Conservation (phyloP, 2,888 invertebrate species). For the Leucozona laternaria region DNA sequence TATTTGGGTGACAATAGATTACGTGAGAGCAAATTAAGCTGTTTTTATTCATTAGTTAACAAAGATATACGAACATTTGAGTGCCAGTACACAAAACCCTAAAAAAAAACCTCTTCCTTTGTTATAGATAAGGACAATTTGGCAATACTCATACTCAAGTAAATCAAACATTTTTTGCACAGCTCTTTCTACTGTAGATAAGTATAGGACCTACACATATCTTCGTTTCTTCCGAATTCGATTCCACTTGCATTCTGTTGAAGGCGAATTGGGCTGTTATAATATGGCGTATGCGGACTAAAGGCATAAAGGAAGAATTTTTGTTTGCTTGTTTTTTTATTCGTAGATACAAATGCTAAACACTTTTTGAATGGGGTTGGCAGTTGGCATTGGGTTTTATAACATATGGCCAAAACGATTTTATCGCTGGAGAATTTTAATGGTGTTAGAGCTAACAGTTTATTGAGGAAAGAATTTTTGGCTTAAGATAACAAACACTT, state of each 20-base stretch:
- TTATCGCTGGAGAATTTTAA: conserved; percentile 40
- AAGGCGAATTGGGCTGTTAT: background rate
- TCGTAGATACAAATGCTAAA: conserved; percentile 6
- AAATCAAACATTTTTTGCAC: background rate
- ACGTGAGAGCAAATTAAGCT: background rate
- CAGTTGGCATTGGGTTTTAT: conserved; percentile 4
- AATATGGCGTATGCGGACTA: background rate
- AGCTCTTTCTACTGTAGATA: background rate
- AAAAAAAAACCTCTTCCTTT: background rate
- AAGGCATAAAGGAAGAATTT: background rate
- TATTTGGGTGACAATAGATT: background rate
- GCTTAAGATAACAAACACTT: background rate
- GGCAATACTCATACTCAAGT: no score
- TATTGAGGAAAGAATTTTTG: background rate
- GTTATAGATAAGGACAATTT: background rate
- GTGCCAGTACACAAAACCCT: no score
- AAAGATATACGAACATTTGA: no score
- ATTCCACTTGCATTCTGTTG: conserved; percentile 38
- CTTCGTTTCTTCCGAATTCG: conserved; percentile 4
- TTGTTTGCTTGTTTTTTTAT: background rate
- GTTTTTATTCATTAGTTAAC: no score
- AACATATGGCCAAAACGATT: conserved; percentile 53
- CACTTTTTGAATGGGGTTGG: conserved; percentile 28
- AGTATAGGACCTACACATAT: no score
- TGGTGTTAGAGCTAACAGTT: conserved; percentile 31